phyloP scores from a whole-genome alignment of 2,888 invertebrate genomes.

The Drosophila hawaiiensis region DNA sequence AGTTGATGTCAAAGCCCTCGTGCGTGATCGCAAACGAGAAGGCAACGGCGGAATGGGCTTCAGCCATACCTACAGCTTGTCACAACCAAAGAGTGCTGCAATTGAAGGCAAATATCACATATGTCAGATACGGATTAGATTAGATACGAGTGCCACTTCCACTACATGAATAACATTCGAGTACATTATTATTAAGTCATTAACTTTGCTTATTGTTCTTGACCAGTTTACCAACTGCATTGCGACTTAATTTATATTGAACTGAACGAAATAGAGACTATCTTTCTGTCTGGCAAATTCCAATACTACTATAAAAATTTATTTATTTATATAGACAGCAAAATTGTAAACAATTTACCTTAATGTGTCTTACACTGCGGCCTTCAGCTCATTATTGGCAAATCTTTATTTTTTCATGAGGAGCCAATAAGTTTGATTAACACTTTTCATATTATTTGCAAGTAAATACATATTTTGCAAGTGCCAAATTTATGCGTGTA shows the following conservation, averaged over 20 bases:
- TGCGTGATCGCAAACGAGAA: slow-evolving; percentile 99
- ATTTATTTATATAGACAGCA: not conserved
- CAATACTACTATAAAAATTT: not conserved
- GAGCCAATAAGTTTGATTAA: not conserved
- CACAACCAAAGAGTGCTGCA: slow-evolving; percentile 29
- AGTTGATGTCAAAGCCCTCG: slow-evolving; percentile 99
- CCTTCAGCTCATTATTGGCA: not conserved
- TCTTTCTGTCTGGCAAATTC: not conserved
- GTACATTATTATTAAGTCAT: slow-evolving; percentile 41
- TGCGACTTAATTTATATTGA: slow-evolving; percentile 17
- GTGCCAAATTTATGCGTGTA: not conserved
- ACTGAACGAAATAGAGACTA: slow-evolving; percentile 8
- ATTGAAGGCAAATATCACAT: slow-evolving; percentile 13
- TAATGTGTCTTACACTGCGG: not conserved
- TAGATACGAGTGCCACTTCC: slow-evolving; percentile 25
- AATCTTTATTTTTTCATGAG: not conserved
- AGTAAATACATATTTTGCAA: not conserved
- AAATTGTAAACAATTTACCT: not conserved
- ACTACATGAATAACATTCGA: slow-evolving; percentile 7
- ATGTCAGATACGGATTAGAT: slow-evolving; percentile 25
- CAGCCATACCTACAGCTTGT: slow-evolving; percentile 90
- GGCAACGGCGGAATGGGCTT: slow-evolving; percentile 99
- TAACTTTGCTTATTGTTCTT: slow-evolving; percentile 33
- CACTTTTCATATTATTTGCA: not conserved
- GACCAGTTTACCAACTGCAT: slow-evolving; percentile 16